Conservation (phyloP, 2,888 invertebrate species). For the Agrotis exclamationis region DNA sequence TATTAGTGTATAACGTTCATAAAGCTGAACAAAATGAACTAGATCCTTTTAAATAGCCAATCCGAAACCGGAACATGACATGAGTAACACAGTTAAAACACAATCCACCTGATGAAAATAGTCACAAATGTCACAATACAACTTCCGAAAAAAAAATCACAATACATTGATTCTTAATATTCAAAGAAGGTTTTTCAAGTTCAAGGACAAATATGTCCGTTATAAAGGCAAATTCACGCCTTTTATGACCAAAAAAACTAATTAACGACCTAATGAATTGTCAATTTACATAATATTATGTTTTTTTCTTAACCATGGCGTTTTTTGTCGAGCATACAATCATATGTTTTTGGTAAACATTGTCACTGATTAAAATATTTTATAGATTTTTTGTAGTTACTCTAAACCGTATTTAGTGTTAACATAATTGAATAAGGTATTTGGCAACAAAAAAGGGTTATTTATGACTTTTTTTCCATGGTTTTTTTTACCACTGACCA, state of each 20-base stretch:
- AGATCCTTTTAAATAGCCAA: neutral
- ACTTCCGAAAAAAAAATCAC: constrained; percentile 1
- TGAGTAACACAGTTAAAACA: neutral
- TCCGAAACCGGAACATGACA: neutral
- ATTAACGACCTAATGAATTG: constrained; percentile 44
- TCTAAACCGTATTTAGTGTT: constrained; percentile 3
- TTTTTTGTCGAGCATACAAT: constrained; percentile 54
- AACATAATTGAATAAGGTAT: constrained; percentile 19
- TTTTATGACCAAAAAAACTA: constrained; percentile 36
- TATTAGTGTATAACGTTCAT: neutral
- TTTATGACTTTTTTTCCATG: neutral
- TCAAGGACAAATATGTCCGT: constrained; percentile 37
- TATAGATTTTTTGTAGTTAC: constrained; percentile 10
- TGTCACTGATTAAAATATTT: constrained; percentile 31
- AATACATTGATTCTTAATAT: constrained; percentile 37
- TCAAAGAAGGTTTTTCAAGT: constrained; percentile 36
- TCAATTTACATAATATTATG: constrained; percentile 64
- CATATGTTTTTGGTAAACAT: constrained; percentile 54
- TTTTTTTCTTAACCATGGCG: constrained; percentile 40
- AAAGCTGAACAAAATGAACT: neutral
- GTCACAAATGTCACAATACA: neutral
- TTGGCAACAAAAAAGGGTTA: neutral
- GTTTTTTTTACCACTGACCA: neutral
- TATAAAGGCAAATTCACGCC: constrained; percentile 34
- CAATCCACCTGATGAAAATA: neutral